phyloP scores from a whole-genome alignment of 2,113 vertebrate species.

The Phoxinus phoxinus region DNA sequence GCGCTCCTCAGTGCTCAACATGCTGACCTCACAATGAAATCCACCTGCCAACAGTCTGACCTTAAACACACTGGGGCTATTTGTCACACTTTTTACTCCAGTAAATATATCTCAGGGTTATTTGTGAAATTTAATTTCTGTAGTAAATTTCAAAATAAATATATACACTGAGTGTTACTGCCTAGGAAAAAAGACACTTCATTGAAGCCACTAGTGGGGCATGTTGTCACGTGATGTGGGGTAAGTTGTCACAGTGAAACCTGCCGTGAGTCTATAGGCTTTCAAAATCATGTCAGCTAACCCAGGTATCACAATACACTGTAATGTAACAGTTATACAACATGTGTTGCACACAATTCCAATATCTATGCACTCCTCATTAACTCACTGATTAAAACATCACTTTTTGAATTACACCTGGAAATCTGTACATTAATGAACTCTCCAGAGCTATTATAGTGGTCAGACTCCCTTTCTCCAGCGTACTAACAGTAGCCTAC shows the following conservation, averaged over 20 bases:
- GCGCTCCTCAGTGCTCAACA: neutral
- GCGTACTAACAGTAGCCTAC: neutral
- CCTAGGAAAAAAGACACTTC: too few relatives aligned
- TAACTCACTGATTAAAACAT: neutral
- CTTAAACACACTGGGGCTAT: neutral
- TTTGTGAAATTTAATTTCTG: neutral
- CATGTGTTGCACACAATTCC: neutral
- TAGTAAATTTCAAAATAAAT: too few relatives aligned
- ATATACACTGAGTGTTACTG: neutral
- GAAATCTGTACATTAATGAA: neutral
- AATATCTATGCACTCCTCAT: neutral
- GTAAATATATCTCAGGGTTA: neutral
- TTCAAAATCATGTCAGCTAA: neutral
- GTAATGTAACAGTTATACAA: neutral
- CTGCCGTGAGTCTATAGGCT: too few relatives aligned
- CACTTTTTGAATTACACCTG: neutral
- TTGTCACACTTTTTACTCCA: neutral
- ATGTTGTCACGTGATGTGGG: neutral
- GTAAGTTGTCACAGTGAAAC: too few relatives aligned
- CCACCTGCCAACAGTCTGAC: constrained; percentile 22
- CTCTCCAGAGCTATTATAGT: neutral
- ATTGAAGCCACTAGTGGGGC: neutral
- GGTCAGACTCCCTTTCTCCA: neutral
- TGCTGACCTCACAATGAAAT: constrained; percentile 3
- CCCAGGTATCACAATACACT: neutral